Evolutionary conservation across 2,797 vertebrate species (phyloP).

Genomic region (Holocentrus rufus): DNA sequence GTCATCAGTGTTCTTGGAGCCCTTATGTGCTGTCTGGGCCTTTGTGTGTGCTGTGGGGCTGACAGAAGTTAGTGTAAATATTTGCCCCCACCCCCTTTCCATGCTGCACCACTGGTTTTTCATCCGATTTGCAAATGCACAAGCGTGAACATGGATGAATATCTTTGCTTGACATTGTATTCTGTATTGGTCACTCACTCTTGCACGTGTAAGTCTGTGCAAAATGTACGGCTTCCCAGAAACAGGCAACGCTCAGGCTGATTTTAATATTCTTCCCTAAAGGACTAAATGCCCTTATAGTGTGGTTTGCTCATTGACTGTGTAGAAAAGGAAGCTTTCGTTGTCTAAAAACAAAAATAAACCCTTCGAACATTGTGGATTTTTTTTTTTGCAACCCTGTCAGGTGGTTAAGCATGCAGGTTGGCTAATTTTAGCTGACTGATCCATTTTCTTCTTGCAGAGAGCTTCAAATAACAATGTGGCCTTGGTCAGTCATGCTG

Average conservation of each 20-base stretch:
- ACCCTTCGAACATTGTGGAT: not conserved
- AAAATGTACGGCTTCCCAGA: not conserved
- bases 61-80: slow-evolving; percentile 37
- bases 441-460: slow-evolving; percentile 31
- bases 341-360: not conserved
- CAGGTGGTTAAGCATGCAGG: slow-evolving; percentile 24
- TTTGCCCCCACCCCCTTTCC: slow-evolving; percentile 3
- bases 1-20: slow-evolving; percentile 7
- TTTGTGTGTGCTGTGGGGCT: not conserved
- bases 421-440: slow-evolving; percentile 45
- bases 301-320: not conserved
- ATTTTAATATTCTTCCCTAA: not conserved
- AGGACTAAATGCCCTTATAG: slow-evolving; percentile 10
- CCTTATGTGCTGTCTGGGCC: slow-evolving; percentile 2
- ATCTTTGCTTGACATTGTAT: not conserved
- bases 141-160: slow-evolving; percentile 8
- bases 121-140: slow-evolving; percentile 1
- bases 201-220: not conserved
- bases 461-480: slow-evolving; percentile 50
- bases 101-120: not conserved
- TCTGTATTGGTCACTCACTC: not conserved
- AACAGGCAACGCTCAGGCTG: slow-evolving; percentile 4
- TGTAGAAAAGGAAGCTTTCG: slow-evolving; percentile 13
- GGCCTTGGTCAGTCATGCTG: slow-evolving; percentile 31
- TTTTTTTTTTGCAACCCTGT: not conserved